A percentile compares a stretch with the other conserved stretches of the same genome.
Evolutionary conservation across 2,113 vertebrate genomes (phyloP).

Genomic region (Pimephales promelas): DNA sequence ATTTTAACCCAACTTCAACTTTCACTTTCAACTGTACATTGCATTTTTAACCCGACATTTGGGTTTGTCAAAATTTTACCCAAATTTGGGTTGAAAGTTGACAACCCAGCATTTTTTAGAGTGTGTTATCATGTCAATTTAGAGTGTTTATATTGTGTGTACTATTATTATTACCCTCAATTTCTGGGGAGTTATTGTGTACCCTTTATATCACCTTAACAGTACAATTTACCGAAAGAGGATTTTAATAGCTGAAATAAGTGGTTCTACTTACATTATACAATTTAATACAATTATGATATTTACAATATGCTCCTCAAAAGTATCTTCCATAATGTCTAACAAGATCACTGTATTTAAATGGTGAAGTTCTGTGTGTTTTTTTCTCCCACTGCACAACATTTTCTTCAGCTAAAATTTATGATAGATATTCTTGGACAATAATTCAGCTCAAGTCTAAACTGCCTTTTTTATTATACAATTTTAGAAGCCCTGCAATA

Average conservation of each 20-base stretch:
- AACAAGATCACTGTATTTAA: neutral
- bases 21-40: too few species aligned
- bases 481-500: neutral
- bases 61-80: too few species aligned
- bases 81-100: too few species aligned
- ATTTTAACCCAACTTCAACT: too few species aligned
- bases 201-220: neutral
- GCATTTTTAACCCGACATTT: too few species aligned
- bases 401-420: too few species aligned
- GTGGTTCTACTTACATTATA: neutral
- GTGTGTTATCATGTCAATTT: neutral
- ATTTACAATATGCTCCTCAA: neutral
- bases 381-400: too few species aligned
- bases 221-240: neutral
- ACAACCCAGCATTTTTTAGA: too few species aligned
- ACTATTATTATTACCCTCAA: neutral
- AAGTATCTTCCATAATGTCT: neutral
- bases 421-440: neutral
- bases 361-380: too few species aligned
- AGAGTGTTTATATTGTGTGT: neutral
- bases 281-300: neutral
- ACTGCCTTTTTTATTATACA: neutral
- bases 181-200: neutral
- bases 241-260: neutral
- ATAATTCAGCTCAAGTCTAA: neutral